Evolutionary conservation across 2,888 invertebrate genomes (phyloP).

Genomic region (Rhaphigaster nebulosa): DNA sequence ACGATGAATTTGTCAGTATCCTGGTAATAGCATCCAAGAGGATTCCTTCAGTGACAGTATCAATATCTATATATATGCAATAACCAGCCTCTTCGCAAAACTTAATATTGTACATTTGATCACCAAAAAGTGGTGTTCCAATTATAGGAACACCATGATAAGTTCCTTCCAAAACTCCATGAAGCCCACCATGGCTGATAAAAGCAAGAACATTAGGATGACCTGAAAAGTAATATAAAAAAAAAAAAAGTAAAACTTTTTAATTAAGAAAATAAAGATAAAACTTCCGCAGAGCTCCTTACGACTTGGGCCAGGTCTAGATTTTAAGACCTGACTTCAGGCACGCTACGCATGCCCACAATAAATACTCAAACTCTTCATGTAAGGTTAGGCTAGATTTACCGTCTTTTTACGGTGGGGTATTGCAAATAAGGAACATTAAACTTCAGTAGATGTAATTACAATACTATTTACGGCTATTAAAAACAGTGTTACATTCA

Average conservation of each 20-base stretch:
- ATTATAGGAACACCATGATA: constrained; percentile 71
- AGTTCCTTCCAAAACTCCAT: constrained; percentile 69
- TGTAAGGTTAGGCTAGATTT: no score
- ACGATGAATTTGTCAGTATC: background rate
- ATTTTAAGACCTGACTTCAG: no score
- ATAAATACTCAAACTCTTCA: no score
- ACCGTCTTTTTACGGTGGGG: no score
- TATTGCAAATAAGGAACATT: no score
- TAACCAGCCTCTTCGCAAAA: constrained; percentile 66
- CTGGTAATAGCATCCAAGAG: constrained; percentile 19
- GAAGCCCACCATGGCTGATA: constrained; percentile 62
- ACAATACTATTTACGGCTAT: no score
- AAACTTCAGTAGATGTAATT: no score
- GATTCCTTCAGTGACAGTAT: background rate
- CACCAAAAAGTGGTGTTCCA: constrained; percentile 65
- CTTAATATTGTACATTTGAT: constrained; percentile 68
- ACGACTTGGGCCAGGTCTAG: no score
- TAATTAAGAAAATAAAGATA: no score
- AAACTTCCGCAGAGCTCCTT: no score
- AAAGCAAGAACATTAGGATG: constrained; percentile 62
- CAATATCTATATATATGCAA: constrained; percentile 38
- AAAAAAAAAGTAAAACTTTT: background rate
- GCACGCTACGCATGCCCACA: no score
- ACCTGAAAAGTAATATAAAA: constrained; percentile 51
- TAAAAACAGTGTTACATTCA: no score